Conservation (phyloP, 2,113 vertebrate genomes). For the Rhadina sibilatrix region DNA sequence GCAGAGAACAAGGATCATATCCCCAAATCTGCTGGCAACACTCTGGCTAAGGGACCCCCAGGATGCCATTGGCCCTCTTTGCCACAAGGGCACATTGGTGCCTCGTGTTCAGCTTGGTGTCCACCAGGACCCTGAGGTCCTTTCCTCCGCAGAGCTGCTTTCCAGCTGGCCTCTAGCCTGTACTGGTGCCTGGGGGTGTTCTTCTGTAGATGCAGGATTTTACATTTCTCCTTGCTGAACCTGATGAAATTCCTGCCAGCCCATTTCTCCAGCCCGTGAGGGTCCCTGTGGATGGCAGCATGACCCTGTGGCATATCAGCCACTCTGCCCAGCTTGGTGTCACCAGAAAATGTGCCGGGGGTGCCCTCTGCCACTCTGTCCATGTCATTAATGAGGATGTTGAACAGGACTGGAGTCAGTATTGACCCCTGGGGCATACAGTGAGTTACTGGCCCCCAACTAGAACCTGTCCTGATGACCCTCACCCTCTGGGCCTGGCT, state of each 20-base stretch:
- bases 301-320: rapidly evolving
- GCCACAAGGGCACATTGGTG: not conserved
- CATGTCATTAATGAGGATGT: not conserved
- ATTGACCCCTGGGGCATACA: not conserved
- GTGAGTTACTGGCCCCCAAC: not conserved
- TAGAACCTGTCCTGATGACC: rapidly evolving
- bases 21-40: not conserved
- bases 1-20: not conserved
- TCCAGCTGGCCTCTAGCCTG: not conserved
- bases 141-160: not conserved
- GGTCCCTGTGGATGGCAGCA: not conserved
- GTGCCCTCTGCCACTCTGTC: not conserved
- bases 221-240: not conserved
- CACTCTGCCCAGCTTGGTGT: not conserved
- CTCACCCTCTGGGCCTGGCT: not conserved
- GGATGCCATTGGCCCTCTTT: not conserved
- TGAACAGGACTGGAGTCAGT: not conserved
- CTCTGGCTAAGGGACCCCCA: not conserved
- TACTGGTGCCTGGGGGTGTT: not conserved
- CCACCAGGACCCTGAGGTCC: not conserved
- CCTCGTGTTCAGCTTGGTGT: not conserved
- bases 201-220: not conserved
- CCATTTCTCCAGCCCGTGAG: not conserved
- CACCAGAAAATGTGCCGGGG: not conserved
- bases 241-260: not conserved